Conservation (phyloP, 2,113 vertebrate species). For the Dissostichus mawsoni region DNA sequence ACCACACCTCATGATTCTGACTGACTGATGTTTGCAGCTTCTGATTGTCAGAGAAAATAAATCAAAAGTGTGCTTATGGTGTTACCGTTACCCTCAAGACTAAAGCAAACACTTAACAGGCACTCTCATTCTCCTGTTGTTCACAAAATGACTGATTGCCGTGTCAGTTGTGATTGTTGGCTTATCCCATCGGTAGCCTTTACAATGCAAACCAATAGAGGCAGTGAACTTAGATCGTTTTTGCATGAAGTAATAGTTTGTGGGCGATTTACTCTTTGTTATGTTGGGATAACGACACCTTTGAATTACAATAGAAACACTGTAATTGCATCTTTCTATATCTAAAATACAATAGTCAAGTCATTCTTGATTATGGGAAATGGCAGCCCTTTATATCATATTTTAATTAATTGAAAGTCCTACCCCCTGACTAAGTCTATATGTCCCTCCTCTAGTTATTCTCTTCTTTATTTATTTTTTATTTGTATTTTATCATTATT, state of each 20-base stretch:
- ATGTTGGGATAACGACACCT: background rate
- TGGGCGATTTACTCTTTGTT: background rate
- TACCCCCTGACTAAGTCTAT: too few species aligned
- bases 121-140: background rate
- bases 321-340: background rate
- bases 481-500: too few species aligned
- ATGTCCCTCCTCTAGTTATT: too few species aligned
- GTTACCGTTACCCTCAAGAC: background rate
- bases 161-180: background rate
- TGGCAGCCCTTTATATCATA: too few species aligned
- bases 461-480: too few species aligned
- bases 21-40: conserved; percentile 3
- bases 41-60: conserved; percentile 15
- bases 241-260: conserved; percentile 10
- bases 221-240: background rate
- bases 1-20: background rate
- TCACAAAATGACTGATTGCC: background rate
- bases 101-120: background rate
- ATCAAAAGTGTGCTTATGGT: background rate
- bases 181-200: background rate
- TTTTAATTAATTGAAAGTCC: too few species aligned
- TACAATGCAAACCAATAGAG: background rate
- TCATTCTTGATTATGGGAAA: background rate
- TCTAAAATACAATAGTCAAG: too few species aligned
- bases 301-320: background rate